phyloP scores from a whole-genome alignment of 2,888 invertebrate species.

The Limnephilus lunatus region DNA sequence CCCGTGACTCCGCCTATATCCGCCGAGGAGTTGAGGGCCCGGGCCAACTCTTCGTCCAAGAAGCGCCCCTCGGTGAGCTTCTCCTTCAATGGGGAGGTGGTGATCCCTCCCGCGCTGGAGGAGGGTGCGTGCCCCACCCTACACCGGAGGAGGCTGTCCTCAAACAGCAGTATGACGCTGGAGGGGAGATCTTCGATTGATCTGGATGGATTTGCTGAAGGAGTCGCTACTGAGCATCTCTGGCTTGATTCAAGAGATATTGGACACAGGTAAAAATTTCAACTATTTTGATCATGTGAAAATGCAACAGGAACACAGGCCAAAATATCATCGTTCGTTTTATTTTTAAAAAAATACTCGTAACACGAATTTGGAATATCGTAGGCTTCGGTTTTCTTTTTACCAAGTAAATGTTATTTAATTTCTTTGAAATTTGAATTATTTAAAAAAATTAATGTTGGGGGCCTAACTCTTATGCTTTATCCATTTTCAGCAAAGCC shows the following conservation, averaged over 20 bases:
- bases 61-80: conserved; percentile 73
- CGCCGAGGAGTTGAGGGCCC: conserved; percentile 77
- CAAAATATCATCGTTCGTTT: not conserved
- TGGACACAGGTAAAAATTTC: conserved; percentile 77
- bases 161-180: conserved; percentile 65
- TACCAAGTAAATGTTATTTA: no score
- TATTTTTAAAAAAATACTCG: not conserved
- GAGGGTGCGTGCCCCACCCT: conserved; percentile 68
- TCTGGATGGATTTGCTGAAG: conserved; percentile 78
- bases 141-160: conserved; percentile 57
- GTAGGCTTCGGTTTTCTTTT: no score
- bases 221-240: conserved; percentile 73
- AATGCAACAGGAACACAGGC: no score
- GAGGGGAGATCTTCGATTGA: conserved; percentile 76
- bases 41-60: conserved; percentile 77
- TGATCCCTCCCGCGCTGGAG: conserved; percentile 72
- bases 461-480: no score
- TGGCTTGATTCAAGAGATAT: conserved; percentile 79
- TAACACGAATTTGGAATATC: no score
- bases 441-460: no score
- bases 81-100: conserved; percentile 72
- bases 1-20: conserved; percentile 76
- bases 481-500: no score
- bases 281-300: no score
- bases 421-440: no score